Base-by-base conservation (phyloP, 2,797 vertebrate genomes). In the Taenioides sp. region DNA sequence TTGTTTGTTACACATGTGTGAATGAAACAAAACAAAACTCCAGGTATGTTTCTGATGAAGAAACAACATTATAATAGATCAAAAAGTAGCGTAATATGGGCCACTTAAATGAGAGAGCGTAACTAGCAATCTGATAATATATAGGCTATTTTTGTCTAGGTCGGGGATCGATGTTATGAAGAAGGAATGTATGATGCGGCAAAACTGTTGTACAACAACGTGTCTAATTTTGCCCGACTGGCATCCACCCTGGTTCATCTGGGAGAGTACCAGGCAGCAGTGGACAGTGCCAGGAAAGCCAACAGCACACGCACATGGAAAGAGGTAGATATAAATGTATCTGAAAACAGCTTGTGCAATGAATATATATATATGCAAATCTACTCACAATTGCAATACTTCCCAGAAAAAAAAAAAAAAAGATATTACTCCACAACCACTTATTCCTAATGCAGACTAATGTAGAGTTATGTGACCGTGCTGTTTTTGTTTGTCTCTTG, bases 261-360 rank as follows among this genome's bases (percentile, higher is more conserved):
- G 0, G 95, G 96, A n/a, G 96, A 99, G 70, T 97, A 97, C 83
- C 97, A 98, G 87, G 96, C 96, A 0, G 97, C 96, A 0, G 96
- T 98, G 76, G 97, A 98, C 86, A 96, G 96, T 5, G 95, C 94
- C 71, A 93, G 94, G 80, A 98, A 98, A 91, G 96, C 96, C 83
- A 98, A 97, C 77, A 97, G 96, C 91, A 97, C 96, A 1, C 92
- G 94, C 66, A 97, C 95, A 11, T 98, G 96, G 96, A 98, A 98
- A 74, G 96, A 98, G 95, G 96, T 97, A 84, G 73, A 65, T 40
- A 28, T 2, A 11, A 20, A 63, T 5, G n/a, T 25, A 5, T 25
- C 23, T 65, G 63, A 17, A 47, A 23, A 43, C 23, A 25, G 16
- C 40, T 47, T 22, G 9, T 23, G 40, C 22, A 23, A 18, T 47